Percentiles rank a stretch among this genome's conserved stretches.
Evolutionary conservation across 2,113 vertebrate genomes (phyloP).

Genomic region (Scatophagus argus): DNA sequence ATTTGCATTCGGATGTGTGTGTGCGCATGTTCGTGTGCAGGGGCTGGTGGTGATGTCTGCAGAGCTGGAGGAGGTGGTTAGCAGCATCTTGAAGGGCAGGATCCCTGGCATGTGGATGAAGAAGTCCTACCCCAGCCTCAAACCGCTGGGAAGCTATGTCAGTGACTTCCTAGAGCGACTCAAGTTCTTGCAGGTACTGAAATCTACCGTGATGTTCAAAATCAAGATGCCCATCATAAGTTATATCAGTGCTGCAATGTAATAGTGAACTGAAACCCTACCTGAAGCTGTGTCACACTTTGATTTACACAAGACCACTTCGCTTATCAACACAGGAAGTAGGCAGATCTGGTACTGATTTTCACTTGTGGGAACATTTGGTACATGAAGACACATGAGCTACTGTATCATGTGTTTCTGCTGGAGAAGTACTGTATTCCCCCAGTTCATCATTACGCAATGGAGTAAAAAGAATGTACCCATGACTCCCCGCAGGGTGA

Average conservation of each 20-base stretch:
- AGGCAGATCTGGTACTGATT: neutral
- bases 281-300: conserved; percentile 36
- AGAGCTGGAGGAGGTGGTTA: conserved; percentile 90
- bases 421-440: conserved; percentile 8
- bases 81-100: conserved; percentile 89
- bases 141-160: conserved; percentile 90
- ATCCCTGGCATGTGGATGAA: conserved; percentile 91
- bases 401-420: conserved; percentile 37
- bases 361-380: conserved; percentile 7
- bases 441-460: conserved; percentile 24
- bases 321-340: neutral
- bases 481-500: conserved; percentile 38
- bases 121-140: conserved; percentile 92
- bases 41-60: conserved; percentile 90
- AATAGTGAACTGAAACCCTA: neutral
- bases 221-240: neutral
- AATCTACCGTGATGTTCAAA: neutral
- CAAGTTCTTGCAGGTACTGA: conserved; percentile 87
- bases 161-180: conserved; percentile 89
- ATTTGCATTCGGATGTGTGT: neutral
- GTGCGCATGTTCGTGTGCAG: conserved; percentile 62
- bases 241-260: neutral
- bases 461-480: conserved; percentile 32
- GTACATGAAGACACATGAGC: conserved; percentile 30
- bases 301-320: conserved; percentile 9